Evolutionary conservation across 2,888 invertebrate species (phyloP), one percentile per base, ranked within the genome.

Genomic region (Euplexia lucipara): DNA sequence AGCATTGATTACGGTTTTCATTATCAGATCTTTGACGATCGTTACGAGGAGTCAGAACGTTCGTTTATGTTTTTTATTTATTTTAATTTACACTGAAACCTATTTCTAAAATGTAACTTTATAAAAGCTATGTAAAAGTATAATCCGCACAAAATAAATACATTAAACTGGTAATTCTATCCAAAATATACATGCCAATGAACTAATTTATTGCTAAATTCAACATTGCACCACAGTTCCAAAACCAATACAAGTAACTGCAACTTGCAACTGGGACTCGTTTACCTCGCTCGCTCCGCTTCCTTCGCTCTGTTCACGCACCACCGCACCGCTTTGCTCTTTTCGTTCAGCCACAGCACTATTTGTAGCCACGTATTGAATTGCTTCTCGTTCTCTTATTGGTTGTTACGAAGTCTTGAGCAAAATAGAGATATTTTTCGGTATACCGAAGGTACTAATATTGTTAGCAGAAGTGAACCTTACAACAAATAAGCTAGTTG

Each of bases 201-300:
- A 37, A 20, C 14, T 41, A 52, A 67, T 42, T 12, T 18, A 39
- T 66, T 18, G 12, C 22, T n/a, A 26, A 20, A 26, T 20, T 39
- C 10, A 39, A 58, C 26, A 48, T 45, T 26, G 14, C 6, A n/a
- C 26, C 12, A 32, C 22, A 57, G 35, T 10, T 5, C 12, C 10
- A 14, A 14, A 14, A 22, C 18, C 45, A 39, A 34, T 34, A 12
- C 34, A 12, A 67, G 16, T 34, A 70, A 37, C 18, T 67, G 51
- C 14, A 42, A 10, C 18, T 44, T 49, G 47, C 41, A 47, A 48
- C 37, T 39, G 18, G 3, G 14, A 51, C 64, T 26, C 16, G 8
- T 62, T 71, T 41, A 42, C n/a, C 2, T 51, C 8, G 5, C 42
- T 54, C 48, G 39, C 45, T 71, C 26, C 35, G 39, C 16, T 72